Conservation (phyloP, 2,797 vertebrate genomes). For the Anas bahamensis region DNA sequence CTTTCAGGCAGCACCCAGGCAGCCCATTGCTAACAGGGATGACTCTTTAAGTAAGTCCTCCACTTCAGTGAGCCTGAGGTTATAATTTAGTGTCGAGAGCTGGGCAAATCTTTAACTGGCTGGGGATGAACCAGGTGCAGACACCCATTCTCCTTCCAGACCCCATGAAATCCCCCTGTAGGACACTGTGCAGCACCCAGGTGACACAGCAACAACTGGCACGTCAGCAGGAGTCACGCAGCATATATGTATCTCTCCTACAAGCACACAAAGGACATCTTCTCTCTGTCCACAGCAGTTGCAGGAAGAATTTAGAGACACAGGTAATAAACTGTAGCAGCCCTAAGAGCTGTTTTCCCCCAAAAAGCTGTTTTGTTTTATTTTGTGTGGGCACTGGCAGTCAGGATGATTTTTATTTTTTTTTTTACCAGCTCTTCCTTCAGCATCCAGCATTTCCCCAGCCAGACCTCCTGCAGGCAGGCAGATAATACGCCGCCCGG, state of each 20-base stretch:
- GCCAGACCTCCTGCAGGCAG: background rate
- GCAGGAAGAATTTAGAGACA: background rate
- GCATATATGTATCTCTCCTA: no score
- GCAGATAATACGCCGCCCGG: background rate
- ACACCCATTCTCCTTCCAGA: background rate
- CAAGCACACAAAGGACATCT: background rate
- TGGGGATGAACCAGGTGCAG: background rate
- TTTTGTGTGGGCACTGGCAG: background rate
- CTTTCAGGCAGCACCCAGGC: background rate
- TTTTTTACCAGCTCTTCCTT: background rate
- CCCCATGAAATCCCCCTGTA: background rate
- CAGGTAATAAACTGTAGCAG: background rate
- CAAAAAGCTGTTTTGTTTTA: background rate
- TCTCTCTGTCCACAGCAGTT: background rate
- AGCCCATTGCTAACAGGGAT: background rate
- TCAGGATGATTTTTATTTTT: background rate
- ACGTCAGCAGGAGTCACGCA: background rate
- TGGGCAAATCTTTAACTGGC: background rate
- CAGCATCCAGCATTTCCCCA: background rate
- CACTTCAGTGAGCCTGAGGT: background rate
- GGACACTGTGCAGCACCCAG: background rate
- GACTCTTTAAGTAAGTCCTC: background rate
- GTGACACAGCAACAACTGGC: background rate
- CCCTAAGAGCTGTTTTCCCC: background rate
- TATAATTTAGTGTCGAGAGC: background rate